Base-by-base conservation (phyloP, 2,797 vertebrate species). In the Karalla daura region DNA sequence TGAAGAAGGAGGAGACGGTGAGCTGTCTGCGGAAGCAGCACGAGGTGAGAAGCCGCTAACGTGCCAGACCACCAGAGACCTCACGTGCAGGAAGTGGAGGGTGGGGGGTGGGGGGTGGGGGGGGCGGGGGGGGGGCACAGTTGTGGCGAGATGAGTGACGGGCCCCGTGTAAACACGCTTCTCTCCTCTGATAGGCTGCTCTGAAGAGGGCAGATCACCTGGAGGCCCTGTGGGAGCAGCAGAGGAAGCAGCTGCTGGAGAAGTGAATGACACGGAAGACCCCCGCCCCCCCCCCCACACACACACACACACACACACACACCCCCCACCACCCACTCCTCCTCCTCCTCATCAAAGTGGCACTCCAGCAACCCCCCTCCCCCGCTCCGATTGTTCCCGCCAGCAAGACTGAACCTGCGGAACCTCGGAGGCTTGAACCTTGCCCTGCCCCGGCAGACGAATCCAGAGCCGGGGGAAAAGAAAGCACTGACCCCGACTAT, bases 1-100 rank as follows among this genome's bases (percentile, higher is more conserved):
- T 93, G 62, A 96, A 93, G 89, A 98, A 98, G 85, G 96, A 98
- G 63, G 96, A 96, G 69, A 94, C 93, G 0, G 92, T 99, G 60
- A 95, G 59, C 76, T 91, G 81, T 67, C 93, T 99, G 2, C 91
- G 95, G 37, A 96, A 92, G 63, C 96, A 97, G 80, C 93, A 95
- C 0, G 94, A 97, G 91, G 97, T 99, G 74, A 92, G 94, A 9
- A 5, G 5, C 20, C 43, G 0, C n/a, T n/a, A n/a, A n/a, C n/a
- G n/a, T n/a, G n/a, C n/a, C n/a, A n/a, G n/a, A n/a, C n/a, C n/a
- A n/a, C n/a, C n/a, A n/a, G n/a, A n/a, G n/a, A n/a, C n/a, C n/a
- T n/a, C n/a, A n/a, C n/a, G n/a, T n/a, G n/a, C n/a, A n/a, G n/a
- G n/a, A n/a, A n/a, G n/a, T n/a, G n/a, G n/a, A n/a, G n/a, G n/a